A percentile compares a stretch with the other conserved stretches of the same genome.
phyloP scores from a whole-genome alignment of 2,888 invertebrate genomes.

The Pomacea canaliculata region DNA sequence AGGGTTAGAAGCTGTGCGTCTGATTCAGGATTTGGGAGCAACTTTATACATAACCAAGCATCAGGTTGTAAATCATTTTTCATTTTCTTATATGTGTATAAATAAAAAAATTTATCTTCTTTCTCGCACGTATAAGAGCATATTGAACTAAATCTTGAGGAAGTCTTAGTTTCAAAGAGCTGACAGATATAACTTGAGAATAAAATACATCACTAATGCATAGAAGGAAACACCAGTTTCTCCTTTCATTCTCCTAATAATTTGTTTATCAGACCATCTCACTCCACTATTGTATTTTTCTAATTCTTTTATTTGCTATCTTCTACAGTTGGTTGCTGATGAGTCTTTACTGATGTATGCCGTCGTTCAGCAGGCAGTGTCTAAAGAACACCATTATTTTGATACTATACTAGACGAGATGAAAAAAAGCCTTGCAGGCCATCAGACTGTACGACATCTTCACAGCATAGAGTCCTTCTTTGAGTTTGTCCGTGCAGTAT shows the following conservation, averaged over 20 bases:
- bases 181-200: too few relatives aligned
- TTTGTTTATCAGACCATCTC: too few relatives aligned
- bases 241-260: too few relatives aligned
- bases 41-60: conserved; percentile 26
- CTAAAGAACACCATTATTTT: conserved; percentile 14
- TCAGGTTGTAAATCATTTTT: conserved; percentile 18
- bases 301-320: too few relatives aligned
- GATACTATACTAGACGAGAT: conserved; percentile 24
- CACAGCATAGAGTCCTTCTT: conserved; percentile 32
- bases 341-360: conserved; percentile 35
- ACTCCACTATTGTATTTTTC: too few relatives aligned
- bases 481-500: conserved; percentile 33
- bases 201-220: too few relatives aligned
- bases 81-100: too few relatives aligned
- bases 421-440: conserved; percentile 23
- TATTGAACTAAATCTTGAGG: too few relatives aligned
- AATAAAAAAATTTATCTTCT: too few relatives aligned
- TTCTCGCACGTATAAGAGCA: too few relatives aligned
- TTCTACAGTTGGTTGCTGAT: conserved; percentile 29
- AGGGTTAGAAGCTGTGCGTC: conserved; percentile 24
- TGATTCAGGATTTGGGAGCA: conserved; percentile 21
- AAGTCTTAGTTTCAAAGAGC: too few relatives aligned
- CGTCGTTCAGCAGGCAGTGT: conserved; percentile 13
- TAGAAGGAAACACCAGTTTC: too few relatives aligned
- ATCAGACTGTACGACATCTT: conserved; percentile 19